These are phyloP conservation scores for Sphaerophoria taeniata DNA, from an alignment of 2,888 invertebrate genomes.

Conservation along the genomic window DNA sequence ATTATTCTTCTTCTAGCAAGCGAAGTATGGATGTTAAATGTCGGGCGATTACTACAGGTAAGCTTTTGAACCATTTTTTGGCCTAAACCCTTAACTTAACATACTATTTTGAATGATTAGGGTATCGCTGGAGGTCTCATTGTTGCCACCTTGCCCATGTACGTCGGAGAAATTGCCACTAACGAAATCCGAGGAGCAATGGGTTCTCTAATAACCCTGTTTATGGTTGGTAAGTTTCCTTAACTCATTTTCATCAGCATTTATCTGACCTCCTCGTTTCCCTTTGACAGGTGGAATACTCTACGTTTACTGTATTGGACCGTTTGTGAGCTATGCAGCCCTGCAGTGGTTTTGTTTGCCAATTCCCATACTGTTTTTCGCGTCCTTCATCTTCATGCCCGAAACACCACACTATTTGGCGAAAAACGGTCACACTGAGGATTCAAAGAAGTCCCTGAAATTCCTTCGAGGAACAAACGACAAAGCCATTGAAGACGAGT, in stretches of 20 bases:
- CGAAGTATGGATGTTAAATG: conserved; percentile 85
- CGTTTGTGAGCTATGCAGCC: conserved; percentile 86
- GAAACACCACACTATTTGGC: conserved; percentile 91
- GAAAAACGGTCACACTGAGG: conserved; percentile 83
- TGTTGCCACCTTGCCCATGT: conserved; percentile 91
- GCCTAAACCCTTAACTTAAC: not conserved
- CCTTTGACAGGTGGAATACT: conserved; percentile 85
- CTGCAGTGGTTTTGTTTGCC: conserved; percentile 87
- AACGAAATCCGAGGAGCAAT: conserved; percentile 90
- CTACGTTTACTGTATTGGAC: conserved; percentile 88
- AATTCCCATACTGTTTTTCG: conserved; percentile 85
- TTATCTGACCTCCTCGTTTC: not conserved
- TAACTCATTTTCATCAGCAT: not conserved
- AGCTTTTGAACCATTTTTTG: too few species aligned
- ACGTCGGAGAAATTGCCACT: conserved; percentile 93
- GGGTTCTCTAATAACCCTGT: conserved; percentile 91
- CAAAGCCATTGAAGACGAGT: conserved; percentile 86
- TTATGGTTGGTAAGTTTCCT: conserved; percentile 84
- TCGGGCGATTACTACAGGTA: conserved; percentile 81
- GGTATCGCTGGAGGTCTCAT: conserved; percentile 88
- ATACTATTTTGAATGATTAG: conserved; percentile 52
- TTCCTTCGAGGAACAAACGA: conserved; percentile 86
- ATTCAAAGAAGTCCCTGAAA: conserved; percentile 86
- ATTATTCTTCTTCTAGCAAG: conserved; percentile 86
- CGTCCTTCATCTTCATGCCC: conserved; percentile 88